Conservation (phyloP, 2,113 vertebrate genomes). For the Nansenia antarctica region DNA sequence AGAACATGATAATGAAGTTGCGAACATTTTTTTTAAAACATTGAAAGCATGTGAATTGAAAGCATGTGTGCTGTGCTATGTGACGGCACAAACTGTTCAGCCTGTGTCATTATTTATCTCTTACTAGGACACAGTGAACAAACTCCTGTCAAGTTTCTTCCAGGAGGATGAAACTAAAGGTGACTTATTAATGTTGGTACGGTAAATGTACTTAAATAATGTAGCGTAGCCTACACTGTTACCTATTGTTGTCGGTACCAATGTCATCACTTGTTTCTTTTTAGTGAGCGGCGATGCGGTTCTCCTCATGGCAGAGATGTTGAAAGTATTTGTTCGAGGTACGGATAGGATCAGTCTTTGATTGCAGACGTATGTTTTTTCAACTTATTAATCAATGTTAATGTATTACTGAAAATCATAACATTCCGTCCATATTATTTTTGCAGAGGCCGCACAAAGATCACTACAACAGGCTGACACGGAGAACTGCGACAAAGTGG, state of each 20-base stretch:
- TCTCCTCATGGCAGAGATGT: slow-evolving; percentile 71
- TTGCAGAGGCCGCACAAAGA: slow-evolving; percentile 72
- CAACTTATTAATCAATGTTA: not conserved
- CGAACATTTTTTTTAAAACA: too few species aligned
- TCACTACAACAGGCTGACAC: slow-evolving; percentile 73
- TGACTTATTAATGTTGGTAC: slow-evolving; percentile 28
- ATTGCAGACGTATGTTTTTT: not conserved
- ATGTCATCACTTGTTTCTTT: slow-evolving; percentile 3
- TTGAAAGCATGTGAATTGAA: too few species aligned
- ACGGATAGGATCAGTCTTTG: slow-evolving; percentile 3
- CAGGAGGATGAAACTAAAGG: slow-evolving; percentile 75
- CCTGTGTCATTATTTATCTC: not conserved
- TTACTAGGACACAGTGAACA: slow-evolving; percentile 66
- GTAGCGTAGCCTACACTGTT: not conserved
- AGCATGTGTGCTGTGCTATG: too few species aligned
- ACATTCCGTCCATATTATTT: not conserved
- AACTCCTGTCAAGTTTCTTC: slow-evolving; percentile 68
- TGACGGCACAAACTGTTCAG: too few species aligned
- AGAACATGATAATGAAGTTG: too few species aligned
- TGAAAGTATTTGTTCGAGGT: slow-evolving; percentile 77
- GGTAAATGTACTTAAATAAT: too few species aligned
- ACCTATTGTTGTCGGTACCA: not conserved
- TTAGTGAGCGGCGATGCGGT: slow-evolving; percentile 67
- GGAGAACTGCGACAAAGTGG: slow-evolving; percentile 69
- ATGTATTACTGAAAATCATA: not conserved